Conservation (phyloP, 1,140 invertebrate genomes). For the Pararge aegeria region DNA sequence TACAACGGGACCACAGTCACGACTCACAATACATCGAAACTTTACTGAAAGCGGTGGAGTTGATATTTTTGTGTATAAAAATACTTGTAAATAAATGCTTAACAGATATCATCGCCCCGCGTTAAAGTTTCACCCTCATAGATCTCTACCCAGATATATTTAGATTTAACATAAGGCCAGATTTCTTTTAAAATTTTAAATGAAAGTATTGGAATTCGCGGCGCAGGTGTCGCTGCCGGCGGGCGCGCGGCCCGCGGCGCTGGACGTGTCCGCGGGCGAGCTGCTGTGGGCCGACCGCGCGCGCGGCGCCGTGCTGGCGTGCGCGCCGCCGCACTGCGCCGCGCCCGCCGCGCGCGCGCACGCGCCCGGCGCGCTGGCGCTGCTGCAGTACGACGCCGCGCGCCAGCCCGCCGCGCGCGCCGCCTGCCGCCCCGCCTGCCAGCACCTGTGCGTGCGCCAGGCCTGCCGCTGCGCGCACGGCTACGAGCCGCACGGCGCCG, state of each 20-base stretch:
- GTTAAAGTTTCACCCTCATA: too few relatives aligned
- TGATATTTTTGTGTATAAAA: too few relatives aligned
- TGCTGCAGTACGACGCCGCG: constrained; percentile 53
- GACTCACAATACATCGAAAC: too few relatives aligned
- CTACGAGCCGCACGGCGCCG: constrained; percentile 80
- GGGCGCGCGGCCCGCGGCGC: constrained; percentile 75
- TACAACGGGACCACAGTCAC: too few relatives aligned
- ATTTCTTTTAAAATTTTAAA: too few relatives aligned
- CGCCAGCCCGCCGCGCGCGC: constrained; percentile 77
- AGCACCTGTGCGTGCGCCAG: constrained; percentile 88
- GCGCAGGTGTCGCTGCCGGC: constrained; percentile 42
- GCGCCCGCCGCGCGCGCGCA: constrained; percentile 67
- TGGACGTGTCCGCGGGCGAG: constrained; percentile 80
- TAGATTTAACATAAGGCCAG: too few relatives aligned
- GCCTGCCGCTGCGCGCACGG: constrained; percentile 90
- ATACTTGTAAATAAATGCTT: too few relatives aligned
- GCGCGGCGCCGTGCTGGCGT: constrained; percentile 80
- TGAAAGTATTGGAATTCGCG: too few relatives aligned
- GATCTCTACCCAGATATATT: too few relatives aligned
- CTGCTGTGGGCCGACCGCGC: constrained; percentile 83
- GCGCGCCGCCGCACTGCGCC: constrained; percentile 72
- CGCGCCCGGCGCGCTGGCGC: constrained; percentile 54
- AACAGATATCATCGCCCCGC: too few relatives aligned
- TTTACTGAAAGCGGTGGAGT: too few relatives aligned
- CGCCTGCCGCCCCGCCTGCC: constrained; percentile 83